Percentiles rank a stretch among this genome's conserved stretches.
Conservation (phyloP, 2,888 invertebrate genomes). For the Hermaeophaga mercurialis region DNA sequence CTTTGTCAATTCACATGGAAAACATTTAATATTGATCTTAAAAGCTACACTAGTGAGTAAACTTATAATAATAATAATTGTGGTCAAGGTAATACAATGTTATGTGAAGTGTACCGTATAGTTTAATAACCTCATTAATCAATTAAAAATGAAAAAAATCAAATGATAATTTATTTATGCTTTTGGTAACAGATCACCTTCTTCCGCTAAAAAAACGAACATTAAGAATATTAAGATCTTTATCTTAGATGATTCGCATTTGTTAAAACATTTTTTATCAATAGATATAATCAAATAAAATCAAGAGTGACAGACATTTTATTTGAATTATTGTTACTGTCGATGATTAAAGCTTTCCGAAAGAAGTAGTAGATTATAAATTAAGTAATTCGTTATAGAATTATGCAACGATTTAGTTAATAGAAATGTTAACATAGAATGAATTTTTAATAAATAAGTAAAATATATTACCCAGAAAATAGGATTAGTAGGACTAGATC, state of each 20-base stretch:
- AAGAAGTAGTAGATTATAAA: background rate
- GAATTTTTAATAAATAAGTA: too few species aligned
- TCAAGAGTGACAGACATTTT: background rate
- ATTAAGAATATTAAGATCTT: background rate
- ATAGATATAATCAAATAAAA: background rate
- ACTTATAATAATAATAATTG: too few species aligned
- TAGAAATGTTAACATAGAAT: background rate
- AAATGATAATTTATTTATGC: too few species aligned
- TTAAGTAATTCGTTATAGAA: background rate
- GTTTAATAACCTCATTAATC: too few species aligned
- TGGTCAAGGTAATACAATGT: too few species aligned
- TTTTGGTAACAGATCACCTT: conserved; percentile 1
- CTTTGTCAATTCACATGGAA: too few species aligned
- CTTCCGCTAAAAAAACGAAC: background rate
- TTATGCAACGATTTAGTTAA: background rate
- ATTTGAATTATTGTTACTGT: background rate
- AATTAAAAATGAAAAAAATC: too few species aligned
- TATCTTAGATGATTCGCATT: conserved; percentile 2
- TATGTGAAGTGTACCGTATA: too few species aligned
- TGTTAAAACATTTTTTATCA: background rate
- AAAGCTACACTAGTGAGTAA: too few species aligned
- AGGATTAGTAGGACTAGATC: too few species aligned
- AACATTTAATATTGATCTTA: too few species aligned
- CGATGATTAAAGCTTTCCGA: background rate
- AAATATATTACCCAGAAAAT: too few species aligned